phyloP scores from a whole-genome alignment of 64 coral and sea anemone species.

The Anthopleura sola region DNA sequence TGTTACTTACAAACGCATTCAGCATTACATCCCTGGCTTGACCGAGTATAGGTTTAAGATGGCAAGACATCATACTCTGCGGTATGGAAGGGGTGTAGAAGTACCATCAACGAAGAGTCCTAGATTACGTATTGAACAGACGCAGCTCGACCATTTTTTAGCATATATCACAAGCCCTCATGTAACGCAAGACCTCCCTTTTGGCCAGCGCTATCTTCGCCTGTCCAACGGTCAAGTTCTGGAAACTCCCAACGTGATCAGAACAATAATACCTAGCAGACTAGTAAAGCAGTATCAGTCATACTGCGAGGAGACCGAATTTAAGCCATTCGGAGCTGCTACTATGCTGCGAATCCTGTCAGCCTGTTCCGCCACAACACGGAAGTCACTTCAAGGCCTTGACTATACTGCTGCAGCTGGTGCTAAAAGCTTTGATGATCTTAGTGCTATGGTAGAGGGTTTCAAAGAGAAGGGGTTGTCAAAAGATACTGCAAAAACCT shows the following conservation, averaged over 20 bases:
- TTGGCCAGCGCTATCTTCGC: no score
- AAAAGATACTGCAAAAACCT: no score
- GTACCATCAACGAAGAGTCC: constrained; percentile 2
- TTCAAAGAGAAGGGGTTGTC: no score
- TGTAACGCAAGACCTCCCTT: constrained; percentile 29
- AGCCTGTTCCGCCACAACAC: no score
- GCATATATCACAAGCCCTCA: constrained; percentile 34
- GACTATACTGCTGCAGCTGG: no score
- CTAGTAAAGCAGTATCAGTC: no score
- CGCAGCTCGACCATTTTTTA: constrained; percentile 34
- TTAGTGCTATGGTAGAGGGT: no score
- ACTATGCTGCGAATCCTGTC: constrained; percentile 29
- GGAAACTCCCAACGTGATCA: no score
- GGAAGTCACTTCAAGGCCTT: no score
- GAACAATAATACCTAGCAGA: constrained; percentile 28
- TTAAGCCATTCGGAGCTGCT: constrained; percentile 30
- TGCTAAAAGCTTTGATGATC: no score
- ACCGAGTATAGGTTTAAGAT: constrained; percentile 34
- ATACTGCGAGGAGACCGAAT: constrained; percentile 32
- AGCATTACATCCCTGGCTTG: constrained; percentile 11
- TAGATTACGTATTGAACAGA: constrained; percentile 12
- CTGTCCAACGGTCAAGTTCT: no score
- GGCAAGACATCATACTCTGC: constrained; percentile 25
- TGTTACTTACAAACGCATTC: neutral
- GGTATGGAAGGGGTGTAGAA: neutral